Conservation (phyloP, 2,888 invertebrate species). For the Acleris emargana region DNA sequence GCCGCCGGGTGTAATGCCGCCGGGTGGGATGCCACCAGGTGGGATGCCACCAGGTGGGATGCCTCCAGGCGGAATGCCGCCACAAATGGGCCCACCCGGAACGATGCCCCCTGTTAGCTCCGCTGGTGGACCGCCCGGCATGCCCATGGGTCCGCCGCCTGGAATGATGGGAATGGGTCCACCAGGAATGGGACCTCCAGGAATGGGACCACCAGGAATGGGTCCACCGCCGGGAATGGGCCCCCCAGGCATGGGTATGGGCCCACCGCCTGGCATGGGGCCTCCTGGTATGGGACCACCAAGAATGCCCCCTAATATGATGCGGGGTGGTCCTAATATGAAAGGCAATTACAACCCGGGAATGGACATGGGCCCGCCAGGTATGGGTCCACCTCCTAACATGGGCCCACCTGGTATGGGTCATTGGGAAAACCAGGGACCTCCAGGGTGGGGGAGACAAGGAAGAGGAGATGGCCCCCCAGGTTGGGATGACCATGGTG, state of each 20-base stretch:
- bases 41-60: slow-evolving; percentile 39
- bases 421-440: slow-evolving; percentile 37
- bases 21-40: slow-evolving; percentile 52
- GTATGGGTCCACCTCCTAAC: slow-evolving; percentile 45
- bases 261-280: slow-evolving; percentile 66
- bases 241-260: slow-evolving; percentile 59
- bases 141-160: slow-evolving; percentile 48
- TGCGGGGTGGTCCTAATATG: slow-evolving; percentile 30
- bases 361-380: slow-evolving; percentile 38
- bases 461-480: slow-evolving; percentile 55
- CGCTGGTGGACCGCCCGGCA: slow-evolving; percentile 42
- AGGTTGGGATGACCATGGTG: slow-evolving; percentile 76
- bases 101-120: slow-evolving; percentile 45
- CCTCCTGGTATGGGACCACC: slow-evolving; percentile 59
- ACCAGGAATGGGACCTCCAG: slow-evolving; percentile 55
- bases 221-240: slow-evolving; percentile 73
- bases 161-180: slow-evolving; percentile 50
- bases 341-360: slow-evolving; percentile 31
- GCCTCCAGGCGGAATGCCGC: slow-evolving; percentile 38
- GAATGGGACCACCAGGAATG: slow-evolving; percentile 61
- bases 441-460: slow-evolving; percentile 54
- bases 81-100: slow-evolving; percentile 44
- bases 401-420: slow-evolving; percentile 37
- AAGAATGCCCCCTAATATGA: slow-evolving; percentile 38
- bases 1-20: slow-evolving; percentile 41